phyloP scores from a whole-genome alignment of 2,888 invertebrate species.

The Tiphia femorata region DNA sequence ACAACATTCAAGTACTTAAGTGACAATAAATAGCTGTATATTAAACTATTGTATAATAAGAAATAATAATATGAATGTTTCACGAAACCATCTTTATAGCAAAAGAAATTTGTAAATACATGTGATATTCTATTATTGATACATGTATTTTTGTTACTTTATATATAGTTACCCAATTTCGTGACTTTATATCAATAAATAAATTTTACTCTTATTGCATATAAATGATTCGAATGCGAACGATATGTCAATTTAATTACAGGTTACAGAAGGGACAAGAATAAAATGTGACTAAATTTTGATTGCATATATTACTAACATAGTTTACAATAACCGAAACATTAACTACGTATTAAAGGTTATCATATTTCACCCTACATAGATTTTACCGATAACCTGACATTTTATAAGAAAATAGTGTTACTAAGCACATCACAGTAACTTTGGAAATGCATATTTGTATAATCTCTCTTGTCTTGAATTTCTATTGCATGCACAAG shows the following conservation, averaged over 20 bases:
- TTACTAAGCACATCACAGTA: constrained; percentile 59
- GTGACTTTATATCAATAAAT: neutral
- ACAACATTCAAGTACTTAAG: constrained; percentile 22
- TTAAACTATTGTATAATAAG: constrained; percentile 6
- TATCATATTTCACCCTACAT: constrained; percentile 34
- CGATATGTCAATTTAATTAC: constrained; percentile 7
- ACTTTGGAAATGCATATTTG: constrained; percentile 58
- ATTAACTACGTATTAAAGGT: constrained; percentile 42
- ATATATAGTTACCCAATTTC: neutral
- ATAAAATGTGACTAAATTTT: constrained; percentile 32
- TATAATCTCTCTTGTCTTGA: constrained; percentile 43
- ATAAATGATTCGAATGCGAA: neutral
- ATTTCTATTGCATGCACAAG: constrained; percentile 42
- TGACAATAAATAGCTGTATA: constrained; percentile 26
- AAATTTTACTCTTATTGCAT: too few species aligned
- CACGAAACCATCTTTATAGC: too few species aligned
- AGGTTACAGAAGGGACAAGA: constrained; percentile 32
- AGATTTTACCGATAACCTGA: constrained; percentile 44
- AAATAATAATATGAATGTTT: too few species aligned
- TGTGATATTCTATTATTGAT: constrained; percentile 16
- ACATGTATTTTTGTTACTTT: constrained; percentile 18
- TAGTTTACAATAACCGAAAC: constrained; percentile 55
- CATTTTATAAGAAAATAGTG: constrained; percentile 55
- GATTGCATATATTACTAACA: constrained; percentile 52
- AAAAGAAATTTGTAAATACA: constrained; percentile 20